phyloP scores from a whole-genome alignment of 2,888 invertebrate genomes.

The Kuschelorhynchus macadamiae region DNA sequence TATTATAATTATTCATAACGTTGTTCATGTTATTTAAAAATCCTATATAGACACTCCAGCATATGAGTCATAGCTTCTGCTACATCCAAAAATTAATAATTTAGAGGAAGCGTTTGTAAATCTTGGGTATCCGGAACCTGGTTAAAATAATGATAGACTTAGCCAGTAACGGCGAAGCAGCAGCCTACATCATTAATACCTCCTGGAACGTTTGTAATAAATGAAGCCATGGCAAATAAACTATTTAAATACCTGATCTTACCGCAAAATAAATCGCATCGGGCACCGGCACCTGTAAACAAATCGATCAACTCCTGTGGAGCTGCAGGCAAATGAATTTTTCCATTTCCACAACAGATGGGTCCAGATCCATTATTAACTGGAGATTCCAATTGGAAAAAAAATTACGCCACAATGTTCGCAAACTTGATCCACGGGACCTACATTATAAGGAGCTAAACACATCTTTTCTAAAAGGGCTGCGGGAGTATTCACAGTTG shows the following conservation, averaged over 20 bases:
- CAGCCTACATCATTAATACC: constrained; percentile 23
- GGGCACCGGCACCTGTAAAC: neutral
- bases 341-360: constrained; percentile 2
- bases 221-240: constrained; percentile 48
- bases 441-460: no score
- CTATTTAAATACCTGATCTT: constrained; percentile 29
- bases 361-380: neutral
- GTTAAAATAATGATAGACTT: constrained; percentile 1
- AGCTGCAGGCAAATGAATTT: neutral
- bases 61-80: constrained; percentile 26
- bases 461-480: no score
- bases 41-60: no score
- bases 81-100: constrained; percentile 47
- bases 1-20: no score
- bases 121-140: constrained; percentile 6
- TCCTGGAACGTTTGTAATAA: constrained; percentile 28
- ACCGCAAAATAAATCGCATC: neutral
- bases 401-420: no score
- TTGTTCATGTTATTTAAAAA: no score
- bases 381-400: neutral
- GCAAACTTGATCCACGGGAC: no score
- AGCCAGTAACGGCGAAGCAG: constrained; percentile 10
- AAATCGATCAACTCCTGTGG: neutral
- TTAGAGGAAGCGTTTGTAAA: constrained; percentile 2
- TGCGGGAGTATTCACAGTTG: no score